Base-by-base conservation (phyloP, 2,888 invertebrate species). In the Abrostola tripartita region DNA sequence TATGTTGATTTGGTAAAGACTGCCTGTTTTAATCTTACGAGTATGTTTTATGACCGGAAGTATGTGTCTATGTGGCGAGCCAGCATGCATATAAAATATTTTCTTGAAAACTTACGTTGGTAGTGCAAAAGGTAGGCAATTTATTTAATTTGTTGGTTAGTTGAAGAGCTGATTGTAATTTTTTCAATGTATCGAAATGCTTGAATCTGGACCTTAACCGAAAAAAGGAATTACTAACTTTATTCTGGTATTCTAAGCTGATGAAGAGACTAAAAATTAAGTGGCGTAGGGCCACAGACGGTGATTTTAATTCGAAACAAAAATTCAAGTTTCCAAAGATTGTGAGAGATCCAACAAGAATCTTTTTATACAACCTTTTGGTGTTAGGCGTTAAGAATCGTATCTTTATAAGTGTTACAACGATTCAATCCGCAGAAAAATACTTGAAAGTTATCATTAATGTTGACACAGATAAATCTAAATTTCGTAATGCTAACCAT, bases 31-130 rank as follows among this genome's bases (percentile, higher is more conserved):
- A 68, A 63, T 68, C 63, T 61, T 54, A 41, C 35, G 40, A 51
- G 49, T 61, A 61, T 68, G 42, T 74, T 76, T 62, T 68, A 74
- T 76, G 52, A 38, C 62, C 53, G 60, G 74, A 74, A 74, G 60
- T 68, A 49, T 50, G 36, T 60, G 61, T 64, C 68, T 54, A 37
- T 58, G 57, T 57, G 51, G 41, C 42, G 36, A n/a, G 37, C 7
- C 52, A 65, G 57, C 58, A 56, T 61, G 51, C 74, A 55, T 68
- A 58, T 59, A 24, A 36, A 61, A 61, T 47, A 58, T 61, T 55
- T 55, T 52, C 56, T 47, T 57, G 41, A 40, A 54, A 60, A 11
- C n/a, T 24, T 35, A 52, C 41, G 11, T 47, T 47, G 44, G 24
- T 24, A 14, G 24, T 14, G 24, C 14, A 47, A 24, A 47, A 24